Conservation (phyloP, 2,888 invertebrate genomes). For the Ectemnius continuus region DNA sequence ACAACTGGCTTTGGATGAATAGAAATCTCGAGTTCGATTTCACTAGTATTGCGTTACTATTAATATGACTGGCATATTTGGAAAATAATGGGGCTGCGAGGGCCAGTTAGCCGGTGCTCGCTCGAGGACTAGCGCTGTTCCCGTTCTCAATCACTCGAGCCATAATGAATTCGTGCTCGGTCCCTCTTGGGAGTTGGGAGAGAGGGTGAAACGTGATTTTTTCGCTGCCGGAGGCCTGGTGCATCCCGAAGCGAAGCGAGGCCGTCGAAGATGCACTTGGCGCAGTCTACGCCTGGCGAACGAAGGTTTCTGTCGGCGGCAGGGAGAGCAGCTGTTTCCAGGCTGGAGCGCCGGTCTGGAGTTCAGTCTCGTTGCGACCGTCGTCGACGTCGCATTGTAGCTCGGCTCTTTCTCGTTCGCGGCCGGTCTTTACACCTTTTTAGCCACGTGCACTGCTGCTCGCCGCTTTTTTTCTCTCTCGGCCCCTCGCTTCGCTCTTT, state of each 20-base stretch:
- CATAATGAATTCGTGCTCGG: background rate
- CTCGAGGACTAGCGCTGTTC: background rate
- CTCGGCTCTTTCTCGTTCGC: constrained; percentile 24
- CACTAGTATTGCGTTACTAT: too few species aligned
- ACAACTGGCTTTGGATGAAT: background rate
- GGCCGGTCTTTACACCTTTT: constrained; percentile 27
- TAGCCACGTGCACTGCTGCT: constrained; percentile 49
- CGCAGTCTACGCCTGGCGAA: constrained; percentile 38
- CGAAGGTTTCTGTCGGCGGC: constrained; percentile 52
- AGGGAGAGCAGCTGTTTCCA: constrained; percentile 63
- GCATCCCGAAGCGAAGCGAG: constrained; percentile 23
- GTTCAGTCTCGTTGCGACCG: constrained; percentile 67
- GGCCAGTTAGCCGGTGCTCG: background rate
- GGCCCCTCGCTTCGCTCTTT: background rate
- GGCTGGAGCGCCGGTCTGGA: constrained; percentile 56
- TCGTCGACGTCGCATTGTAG: constrained; percentile 58
- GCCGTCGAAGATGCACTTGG: constrained; percentile 51
- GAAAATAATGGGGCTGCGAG: background rate
- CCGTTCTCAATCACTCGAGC: constrained; percentile 10
- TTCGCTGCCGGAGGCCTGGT: constrained; percentile 13
- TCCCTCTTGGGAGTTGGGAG: constrained; percentile 17
- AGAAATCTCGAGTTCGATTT: background rate
- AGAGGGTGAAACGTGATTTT: constrained; percentile 49
- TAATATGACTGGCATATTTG: background rate
- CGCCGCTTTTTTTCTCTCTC: background rate